Evolutionary conservation across 1,140 invertebrate species (phyloP).

Genomic region (Catajapyx aquilonaris): DNA sequence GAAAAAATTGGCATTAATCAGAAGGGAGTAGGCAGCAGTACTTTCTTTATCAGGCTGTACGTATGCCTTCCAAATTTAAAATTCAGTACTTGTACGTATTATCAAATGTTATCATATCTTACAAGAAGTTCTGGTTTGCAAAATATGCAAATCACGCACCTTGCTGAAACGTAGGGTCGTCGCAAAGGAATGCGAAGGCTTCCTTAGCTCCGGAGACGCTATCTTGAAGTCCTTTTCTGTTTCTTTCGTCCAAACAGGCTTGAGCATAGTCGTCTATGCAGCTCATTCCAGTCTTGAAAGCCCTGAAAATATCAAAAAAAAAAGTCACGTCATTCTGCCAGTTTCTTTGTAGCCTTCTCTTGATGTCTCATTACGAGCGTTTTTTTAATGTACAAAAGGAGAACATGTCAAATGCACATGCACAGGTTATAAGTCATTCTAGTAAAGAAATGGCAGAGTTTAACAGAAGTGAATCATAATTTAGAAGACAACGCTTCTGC

Average conservation of each 20-base stretch:
- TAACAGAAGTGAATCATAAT: no score
- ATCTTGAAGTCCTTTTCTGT: not conserved
- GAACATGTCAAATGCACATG: no score
- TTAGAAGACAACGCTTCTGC: no score
- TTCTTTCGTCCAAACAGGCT: not conserved
- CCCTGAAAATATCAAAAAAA: no score
- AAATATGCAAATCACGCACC: not conserved
- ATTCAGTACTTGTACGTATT: not conserved
- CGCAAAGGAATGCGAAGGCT: not conserved
- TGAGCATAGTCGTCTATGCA: not conserved
- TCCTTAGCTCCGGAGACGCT: not conserved
- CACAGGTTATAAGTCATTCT: no score
- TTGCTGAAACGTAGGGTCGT: not conserved
- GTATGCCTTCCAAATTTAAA: not conserved
- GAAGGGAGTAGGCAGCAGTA: not conserved
- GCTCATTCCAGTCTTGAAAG: not conserved
- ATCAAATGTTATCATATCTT: not conserved
- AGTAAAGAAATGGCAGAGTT: no score
- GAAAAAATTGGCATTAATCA: no score
- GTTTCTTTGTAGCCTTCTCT: no score
- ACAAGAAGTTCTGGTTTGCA: not conserved
- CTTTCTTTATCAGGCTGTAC: not conserved
- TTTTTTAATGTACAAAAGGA: no score
- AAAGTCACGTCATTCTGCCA: no score
- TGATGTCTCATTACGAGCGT: no score